These are phyloP conservation scores for Glomeris marginata DNA, from an alignment of 2,888 invertebrate genomes.

Conservation along the genomic window DNA sequence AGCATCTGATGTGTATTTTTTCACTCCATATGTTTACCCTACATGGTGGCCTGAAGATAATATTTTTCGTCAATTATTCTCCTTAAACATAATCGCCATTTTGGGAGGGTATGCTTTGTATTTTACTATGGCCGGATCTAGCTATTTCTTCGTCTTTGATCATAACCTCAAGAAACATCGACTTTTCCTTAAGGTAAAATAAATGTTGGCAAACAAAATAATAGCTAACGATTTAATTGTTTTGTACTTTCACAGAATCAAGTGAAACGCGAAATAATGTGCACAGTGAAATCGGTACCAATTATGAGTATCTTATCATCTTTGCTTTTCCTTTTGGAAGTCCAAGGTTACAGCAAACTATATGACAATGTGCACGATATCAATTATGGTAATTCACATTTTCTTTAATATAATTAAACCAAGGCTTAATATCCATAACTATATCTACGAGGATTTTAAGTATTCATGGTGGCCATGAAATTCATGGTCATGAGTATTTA, in stretches of 20 bases:
- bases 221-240: no score
- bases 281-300: constrained; percentile 6
- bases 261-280: constrained; percentile 4
- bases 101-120: constrained; percentile 2
- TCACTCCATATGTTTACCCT: constrained; percentile 8
- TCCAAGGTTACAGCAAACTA: constrained; percentile 6
- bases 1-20: background rate
- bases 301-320: constrained; percentile 4
- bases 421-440: no score
- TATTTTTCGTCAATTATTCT: constrained; percentile 4
- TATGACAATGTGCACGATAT: constrained; percentile 5
- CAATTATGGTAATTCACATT: background rate
- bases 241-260: constrained; percentile 8
- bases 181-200: constrained; percentile 7
- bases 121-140: constrained; percentile 3
- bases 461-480: no score
- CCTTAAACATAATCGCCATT: background rate
- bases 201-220: no score
- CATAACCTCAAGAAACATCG: constrained; percentile 9
- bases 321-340: constrained; percentile 7
- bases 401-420: no score
- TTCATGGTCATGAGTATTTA: no score
- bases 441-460: no score
- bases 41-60: constrained; percentile 7
- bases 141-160: constrained; percentile 8